Conservation (phyloP, 2,888 invertebrate genomes). For the Leuctra nigra region DNA sequence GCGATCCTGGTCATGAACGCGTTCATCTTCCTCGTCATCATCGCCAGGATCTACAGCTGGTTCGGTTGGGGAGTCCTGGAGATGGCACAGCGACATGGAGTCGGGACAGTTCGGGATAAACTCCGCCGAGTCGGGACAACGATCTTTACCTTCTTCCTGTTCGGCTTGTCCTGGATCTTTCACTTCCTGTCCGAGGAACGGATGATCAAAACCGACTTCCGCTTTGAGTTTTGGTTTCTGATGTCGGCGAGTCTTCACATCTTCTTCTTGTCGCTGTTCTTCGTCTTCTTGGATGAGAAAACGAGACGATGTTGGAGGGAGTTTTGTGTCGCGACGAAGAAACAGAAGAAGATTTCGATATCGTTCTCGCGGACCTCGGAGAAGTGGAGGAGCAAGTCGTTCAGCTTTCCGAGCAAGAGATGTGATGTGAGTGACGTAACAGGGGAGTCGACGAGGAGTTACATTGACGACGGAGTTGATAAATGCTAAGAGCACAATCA, state of each 20-base stretch:
- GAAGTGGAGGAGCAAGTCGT: no score
- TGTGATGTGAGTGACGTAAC: no score
- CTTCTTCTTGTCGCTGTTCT: background rate
- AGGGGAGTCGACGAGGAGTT: no score
- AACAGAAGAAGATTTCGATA: no score
- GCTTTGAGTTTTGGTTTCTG: background rate
- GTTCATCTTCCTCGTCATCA: constrained; percentile 7
- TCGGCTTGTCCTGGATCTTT: background rate
- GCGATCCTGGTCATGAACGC: constrained; percentile 9
- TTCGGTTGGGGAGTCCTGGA: background rate
- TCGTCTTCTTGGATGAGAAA: background rate
- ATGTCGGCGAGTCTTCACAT: background rate
- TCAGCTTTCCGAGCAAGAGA: no score
- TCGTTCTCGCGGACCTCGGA: no score
- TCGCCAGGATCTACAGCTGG: background rate
- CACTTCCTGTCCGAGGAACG: background rate
- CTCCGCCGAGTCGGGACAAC: background rate
- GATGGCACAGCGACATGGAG: background rate
- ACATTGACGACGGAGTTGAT: no score
- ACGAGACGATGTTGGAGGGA: background rate
- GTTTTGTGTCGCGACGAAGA: no score
- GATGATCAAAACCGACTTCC: background rate
- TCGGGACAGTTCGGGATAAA: background rate
- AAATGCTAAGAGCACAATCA: no score
- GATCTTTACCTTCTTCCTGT: background rate